Evolutionary conservation across 2,113 vertebrate species (phyloP).

Genomic region (Ictalurus furcatus): DNA sequence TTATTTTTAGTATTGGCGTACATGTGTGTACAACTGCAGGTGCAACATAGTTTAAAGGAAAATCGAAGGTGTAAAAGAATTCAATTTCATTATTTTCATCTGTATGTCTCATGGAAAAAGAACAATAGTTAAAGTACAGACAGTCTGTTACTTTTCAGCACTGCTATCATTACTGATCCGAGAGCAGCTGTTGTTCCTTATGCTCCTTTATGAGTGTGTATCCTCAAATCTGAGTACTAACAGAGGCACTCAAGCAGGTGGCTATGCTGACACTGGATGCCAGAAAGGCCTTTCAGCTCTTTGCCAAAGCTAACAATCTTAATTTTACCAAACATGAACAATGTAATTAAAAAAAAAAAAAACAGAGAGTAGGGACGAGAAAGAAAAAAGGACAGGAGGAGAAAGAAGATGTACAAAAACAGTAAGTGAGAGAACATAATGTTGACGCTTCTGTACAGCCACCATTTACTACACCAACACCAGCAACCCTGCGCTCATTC

Average conservation of each 20-base stretch:
- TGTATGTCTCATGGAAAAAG: not conserved
- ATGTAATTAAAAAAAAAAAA: not conserved
- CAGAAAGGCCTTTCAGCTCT: not conserved
- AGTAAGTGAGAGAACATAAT: not conserved
- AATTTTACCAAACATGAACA: not conserved
- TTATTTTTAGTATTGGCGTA: not conserved
- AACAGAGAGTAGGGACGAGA: not conserved
- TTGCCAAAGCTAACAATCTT: not conserved
- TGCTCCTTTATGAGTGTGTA: not conserved
- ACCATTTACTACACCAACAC: not conserved
- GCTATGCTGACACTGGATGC: not conserved
- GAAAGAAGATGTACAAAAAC: not conserved
- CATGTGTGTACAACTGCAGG: not conserved
- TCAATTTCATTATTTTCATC: not conserved
- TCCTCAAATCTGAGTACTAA: not conserved
- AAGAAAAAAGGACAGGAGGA: not conserved
- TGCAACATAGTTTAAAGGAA: not conserved
- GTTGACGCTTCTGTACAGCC: not conserved
- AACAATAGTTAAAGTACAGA: not conserved
- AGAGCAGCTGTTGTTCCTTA: conserved; percentile 23
- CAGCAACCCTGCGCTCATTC: not conserved
- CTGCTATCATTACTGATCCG: not conserved
- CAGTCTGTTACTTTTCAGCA: not conserved
- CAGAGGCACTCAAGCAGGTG: conserved; percentile 1
- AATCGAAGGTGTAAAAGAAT: not conserved